Percentiles rank a stretch among this genome's conserved stretches.
phyloP scores from a whole-genome alignment of 2,888 invertebrate genomes.

The Nebria salina region DNA sequence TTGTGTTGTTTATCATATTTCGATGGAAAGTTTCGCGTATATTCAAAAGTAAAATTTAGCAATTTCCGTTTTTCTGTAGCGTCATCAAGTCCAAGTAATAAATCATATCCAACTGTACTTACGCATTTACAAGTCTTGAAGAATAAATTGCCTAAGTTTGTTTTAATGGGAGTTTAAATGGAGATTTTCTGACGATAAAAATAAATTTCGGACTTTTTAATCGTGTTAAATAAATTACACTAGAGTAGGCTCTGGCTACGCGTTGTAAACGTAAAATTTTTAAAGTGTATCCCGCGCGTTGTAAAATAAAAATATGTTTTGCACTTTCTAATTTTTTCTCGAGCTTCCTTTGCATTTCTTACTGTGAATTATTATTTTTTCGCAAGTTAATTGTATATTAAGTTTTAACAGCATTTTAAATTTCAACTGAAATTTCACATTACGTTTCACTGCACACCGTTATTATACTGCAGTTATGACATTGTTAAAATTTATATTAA shows the following conservation, averaged over 20 bases:
- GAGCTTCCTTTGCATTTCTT: background rate
- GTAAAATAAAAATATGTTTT: slow-evolving; percentile 41
- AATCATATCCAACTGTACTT: slow-evolving; percentile 44
- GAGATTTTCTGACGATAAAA: slow-evolving; percentile 47
- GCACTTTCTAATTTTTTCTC: slow-evolving; percentile 34
- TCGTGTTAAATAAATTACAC: slow-evolving; percentile 45
- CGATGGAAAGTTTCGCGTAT: background rate
- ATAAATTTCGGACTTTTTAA: slow-evolving; percentile 47
- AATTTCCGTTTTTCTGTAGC: slow-evolving; percentile 46
- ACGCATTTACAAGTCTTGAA: slow-evolving; percentile 47
- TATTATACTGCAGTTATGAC: background rate
- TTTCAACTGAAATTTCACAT: slow-evolving; percentile 9
- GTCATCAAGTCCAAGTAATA: slow-evolving; percentile 43
- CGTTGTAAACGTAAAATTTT: slow-evolving; percentile 42
- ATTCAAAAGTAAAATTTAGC: slow-evolving; percentile 41
- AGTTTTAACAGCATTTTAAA: slow-evolving; percentile 43
- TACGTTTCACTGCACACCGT: background rate
- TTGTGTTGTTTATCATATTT: background rate
- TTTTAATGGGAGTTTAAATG: slow-evolving; percentile 47
- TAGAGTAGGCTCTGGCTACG: slow-evolving; percentile 33
- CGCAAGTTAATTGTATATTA: slow-evolving; percentile 43
- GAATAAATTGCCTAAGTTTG: slow-evolving; percentile 47
- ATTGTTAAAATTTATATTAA: background rate
- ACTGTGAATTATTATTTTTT: slow-evolving; percentile 40
- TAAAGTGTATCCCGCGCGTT: slow-evolving; percentile 20